Base-by-base conservation (phyloP, 2,113 vertebrate species). In the Peucedramus taeniatus region DNA sequence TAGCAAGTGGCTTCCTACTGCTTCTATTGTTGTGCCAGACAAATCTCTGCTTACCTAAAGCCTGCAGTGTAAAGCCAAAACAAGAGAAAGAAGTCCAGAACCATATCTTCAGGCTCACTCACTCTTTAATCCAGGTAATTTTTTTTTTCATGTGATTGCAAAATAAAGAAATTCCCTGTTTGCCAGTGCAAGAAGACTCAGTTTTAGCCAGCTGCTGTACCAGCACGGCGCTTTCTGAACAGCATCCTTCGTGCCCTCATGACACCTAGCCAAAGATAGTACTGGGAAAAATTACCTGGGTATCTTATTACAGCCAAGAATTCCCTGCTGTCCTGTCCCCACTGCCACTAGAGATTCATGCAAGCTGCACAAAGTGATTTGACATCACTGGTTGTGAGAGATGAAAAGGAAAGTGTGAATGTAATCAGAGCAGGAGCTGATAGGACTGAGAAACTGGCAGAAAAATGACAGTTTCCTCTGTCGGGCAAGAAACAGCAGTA, bases 81-180 rank as follows among this genome's bases (percentile, higher is more conserved):
- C n/a, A 27, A 56, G n/a, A 85, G 4, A 53, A 63, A 51, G 22
- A 50, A 57, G 24, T 24, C 40, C 42, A 60, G 47, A 61, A 61
- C 13, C 0, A 0, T 64, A 26, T 23, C 49, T 40, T 80, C 45
- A 69, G 28, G 24, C 27, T 69, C 22, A 13, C 14, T 74, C 17
- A 4, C 9, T 45, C 39, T 54, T 51, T 0, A 1, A 68, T 59
- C 10, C n/a, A 54, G 5, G 0, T 45, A 15, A 23, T 4, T 10
- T 56, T 59, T 54, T 60, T 70, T 77, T 42, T 9, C 27, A 35
- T 24, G 8, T 49, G 79, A 27, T 28, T 83, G 3, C 53, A 64
- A 83, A 56, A 27, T 13, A 26, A 76, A 45, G 19, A 23, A 85
- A 47, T 69, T 54, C 17, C 20, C n/a, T 23, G 4, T 50, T 64